A percentile compares a stretch with the other conserved stretches of the same genome.
These are phyloP conservation scores for Holothuria glaberrima DNA, from an alignment of 35 echinoderm and acorn worm species.

Conservation along the genomic window DNA sequence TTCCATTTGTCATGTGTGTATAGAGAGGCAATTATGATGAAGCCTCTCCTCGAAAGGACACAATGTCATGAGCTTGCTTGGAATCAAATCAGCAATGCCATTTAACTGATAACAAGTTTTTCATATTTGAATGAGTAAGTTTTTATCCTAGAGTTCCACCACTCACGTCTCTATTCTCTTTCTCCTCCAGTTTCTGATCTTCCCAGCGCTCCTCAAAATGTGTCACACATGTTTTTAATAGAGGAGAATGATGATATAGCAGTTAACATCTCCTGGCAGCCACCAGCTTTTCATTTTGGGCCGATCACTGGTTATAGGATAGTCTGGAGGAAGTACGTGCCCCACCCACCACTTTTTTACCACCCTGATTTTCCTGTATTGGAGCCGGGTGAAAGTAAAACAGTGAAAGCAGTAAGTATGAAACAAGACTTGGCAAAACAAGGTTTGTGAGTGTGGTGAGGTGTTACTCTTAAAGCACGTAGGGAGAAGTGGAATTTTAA, in stretches of 20 bases:
- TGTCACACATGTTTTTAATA: slow-evolving; percentile 60
- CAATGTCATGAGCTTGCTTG: too few species aligned
- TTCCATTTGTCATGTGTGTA: too few species aligned
- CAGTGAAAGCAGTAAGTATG: slow-evolving; percentile 28
- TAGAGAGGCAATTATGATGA: too few species aligned
- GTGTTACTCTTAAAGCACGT: too few species aligned
- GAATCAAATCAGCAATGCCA: too few species aligned
- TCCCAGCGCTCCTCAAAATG: slow-evolving; percentile 71
- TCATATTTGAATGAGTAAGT: too few species aligned
- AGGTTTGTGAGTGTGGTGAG: too few species aligned
- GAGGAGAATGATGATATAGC: slow-evolving; percentile 39
- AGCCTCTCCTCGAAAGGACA: too few species aligned
- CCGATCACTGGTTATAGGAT: slow-evolving; percentile 77
- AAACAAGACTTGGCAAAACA: not conserved
- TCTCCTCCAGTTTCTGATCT: slow-evolving; percentile 71
- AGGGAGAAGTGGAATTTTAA: too few species aligned
- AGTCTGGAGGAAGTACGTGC: slow-evolving; percentile 62
- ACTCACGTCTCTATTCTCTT: not conserved
- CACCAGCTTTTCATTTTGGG: slow-evolving; percentile 34
- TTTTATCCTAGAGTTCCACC: too few species aligned
- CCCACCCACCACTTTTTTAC: slow-evolving; percentile 25
- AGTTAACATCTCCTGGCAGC: slow-evolving; percentile 71
- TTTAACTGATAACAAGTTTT: too few species aligned
- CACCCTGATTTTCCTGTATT: not conserved
- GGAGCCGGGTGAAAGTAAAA: not conserved